Conservation (phyloP, 2,888 invertebrate genomes). For the Argyresthia goedartella region DNA sequence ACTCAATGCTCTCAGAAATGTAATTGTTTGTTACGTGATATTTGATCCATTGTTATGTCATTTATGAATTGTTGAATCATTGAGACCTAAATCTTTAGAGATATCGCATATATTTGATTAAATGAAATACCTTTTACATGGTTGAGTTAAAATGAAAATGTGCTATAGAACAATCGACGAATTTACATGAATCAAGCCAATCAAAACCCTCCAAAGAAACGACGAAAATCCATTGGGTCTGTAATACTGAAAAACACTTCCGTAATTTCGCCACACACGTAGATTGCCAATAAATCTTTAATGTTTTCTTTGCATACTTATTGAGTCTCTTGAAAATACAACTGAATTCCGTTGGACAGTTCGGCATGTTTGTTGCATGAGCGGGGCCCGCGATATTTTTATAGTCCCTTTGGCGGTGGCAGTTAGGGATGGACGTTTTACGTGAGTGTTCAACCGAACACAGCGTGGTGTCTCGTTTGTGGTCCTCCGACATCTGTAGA, state of each 20-base stretch:
- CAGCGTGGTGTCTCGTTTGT: constrained; percentile 31
- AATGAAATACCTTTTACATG: too few species aligned
- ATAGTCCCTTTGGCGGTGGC: constrained; percentile 39
- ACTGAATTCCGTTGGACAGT: constrained; percentile 29
- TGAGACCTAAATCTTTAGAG: too few species aligned
- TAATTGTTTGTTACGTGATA: not conserved
- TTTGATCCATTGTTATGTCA: too few species aligned
- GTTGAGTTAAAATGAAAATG: too few species aligned
- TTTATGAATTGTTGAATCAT: too few species aligned
- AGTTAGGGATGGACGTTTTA: constrained; percentile 18
- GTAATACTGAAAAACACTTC: not conserved
- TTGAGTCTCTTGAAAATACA: constrained; percentile 49
- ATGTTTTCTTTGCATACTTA: constrained; percentile 47
- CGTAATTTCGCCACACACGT: constrained; percentile 37
- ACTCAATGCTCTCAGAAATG: not conserved
- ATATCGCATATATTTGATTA: too few species aligned
- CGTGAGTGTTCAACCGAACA: constrained; percentile 23
- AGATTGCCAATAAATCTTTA: constrained; percentile 49
- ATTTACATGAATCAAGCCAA: too few species aligned
- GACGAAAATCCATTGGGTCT: too few species aligned
- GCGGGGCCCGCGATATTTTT: constrained; percentile 48
- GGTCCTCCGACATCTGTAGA: constrained; percentile 8
- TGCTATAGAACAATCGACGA: too few species aligned
- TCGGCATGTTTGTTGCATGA: constrained; percentile 15
- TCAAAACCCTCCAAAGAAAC: too few species aligned